Base-by-base conservation (phyloP, 2,888 invertebrate species). In the Phoenoteleia sp. region DNA sequence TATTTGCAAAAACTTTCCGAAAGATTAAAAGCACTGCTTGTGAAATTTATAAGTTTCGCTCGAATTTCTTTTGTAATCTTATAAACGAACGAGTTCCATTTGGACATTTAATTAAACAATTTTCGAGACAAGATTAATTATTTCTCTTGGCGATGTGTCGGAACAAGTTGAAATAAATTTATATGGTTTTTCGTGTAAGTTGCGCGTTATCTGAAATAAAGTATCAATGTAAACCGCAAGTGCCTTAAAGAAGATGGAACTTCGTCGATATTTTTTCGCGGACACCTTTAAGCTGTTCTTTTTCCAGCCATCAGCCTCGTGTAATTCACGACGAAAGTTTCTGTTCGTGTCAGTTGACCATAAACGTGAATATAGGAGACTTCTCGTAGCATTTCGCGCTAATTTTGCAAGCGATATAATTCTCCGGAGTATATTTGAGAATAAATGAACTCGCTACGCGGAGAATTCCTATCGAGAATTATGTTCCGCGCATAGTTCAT, bases 321-420 rank as follows among this genome's bases (percentile, higher is more conserved):
- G 52, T 81, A 75, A 81, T 81, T 81, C 75, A 81, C 29, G 62
- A 19, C 29, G 13, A 81, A 81, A 81, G 62, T 81, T 81, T 81
- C 75, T 81, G 75, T 4, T 27, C 54, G 75, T 76, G 81, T 76
- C 81, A 81, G 81, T 75, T 75, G 81, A 81, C 81, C 75, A 69
- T 69, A 75, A 75, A 81, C 23, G 33, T 29, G 60, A 60, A 75
- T 75, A 75, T 74, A 79, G 42, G 71, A 21, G 72, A 80, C 71
- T 72, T 72, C 66, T 47, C 64, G 58, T 54, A 21, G 72, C 64
- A 19, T 64, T 66, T 39, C 72, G 60, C 42, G 71, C 71, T 82
- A 82, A 82, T 76, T 71, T 82, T 76, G 64, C 82, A 39, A 64
- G 54, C 71, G 76, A 71, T 76, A 81, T 81, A 80, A 81, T 74